phyloP scores from a whole-genome alignment of 2,888 invertebrate genomes.

The Pollenia amentaria region DNA sequence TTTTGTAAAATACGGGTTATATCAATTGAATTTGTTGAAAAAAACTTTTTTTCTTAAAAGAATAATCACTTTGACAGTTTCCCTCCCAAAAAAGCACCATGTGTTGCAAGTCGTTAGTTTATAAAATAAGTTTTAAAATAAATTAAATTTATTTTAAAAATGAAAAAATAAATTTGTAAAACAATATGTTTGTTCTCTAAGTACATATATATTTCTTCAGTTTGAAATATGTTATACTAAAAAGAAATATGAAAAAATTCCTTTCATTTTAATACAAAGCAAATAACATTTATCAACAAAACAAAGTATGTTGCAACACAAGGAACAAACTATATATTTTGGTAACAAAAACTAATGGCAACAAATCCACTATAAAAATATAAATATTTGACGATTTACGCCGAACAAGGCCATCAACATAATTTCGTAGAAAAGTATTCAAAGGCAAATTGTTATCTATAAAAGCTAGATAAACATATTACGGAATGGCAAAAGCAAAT shows the following conservation, averaged over 20 bases:
- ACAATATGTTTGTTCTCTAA: slow-evolving; percentile 3
- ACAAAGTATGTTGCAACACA: neutral
- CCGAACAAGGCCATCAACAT: slow-evolving; percentile 16
- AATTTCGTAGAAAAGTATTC: neutral
- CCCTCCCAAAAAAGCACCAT: neutral
- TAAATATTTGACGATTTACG: slow-evolving; percentile 8
- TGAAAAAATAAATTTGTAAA: neutral
- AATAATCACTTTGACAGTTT: slow-evolving; percentile 16
- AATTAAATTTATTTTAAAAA: neutral
- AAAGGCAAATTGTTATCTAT: neutral
- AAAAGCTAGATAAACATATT: neutral
- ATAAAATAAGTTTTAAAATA: slow-evolving; percentile 11
- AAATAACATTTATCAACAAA: slow-evolving; percentile 23
- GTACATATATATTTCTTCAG: neutral
- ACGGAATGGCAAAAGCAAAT: neutral
- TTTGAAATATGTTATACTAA: too few species aligned
- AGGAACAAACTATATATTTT: neutral
- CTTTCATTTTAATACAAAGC: neutral
- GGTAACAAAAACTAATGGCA: neutral
- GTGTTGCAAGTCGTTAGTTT: neutral
- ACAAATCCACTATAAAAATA: slow-evolving; percentile 1
- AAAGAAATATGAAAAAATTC: neutral
- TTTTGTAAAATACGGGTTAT: neutral
- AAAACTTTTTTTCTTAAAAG: neutral
- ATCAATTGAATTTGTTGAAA: neutral